These are phyloP conservation scores for Upupa epops DNA, from an alignment of 2,113 vertebrate genomes.

Conservation along the genomic window DNA sequence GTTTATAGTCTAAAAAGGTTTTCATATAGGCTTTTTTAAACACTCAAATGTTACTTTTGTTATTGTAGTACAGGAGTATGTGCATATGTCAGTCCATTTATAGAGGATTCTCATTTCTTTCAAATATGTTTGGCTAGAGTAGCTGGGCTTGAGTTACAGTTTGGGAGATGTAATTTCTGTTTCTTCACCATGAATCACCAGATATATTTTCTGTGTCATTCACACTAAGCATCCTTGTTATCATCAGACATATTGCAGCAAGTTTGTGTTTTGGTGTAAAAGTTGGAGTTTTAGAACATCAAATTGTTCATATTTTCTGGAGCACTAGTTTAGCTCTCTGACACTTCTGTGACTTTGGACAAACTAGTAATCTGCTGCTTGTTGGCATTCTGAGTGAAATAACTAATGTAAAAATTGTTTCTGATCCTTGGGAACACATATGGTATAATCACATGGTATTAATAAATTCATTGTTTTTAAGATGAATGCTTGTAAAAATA, in stretches of 20 bases:
- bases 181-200: neutral
- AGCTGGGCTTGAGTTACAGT: neutral
- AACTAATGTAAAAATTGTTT: neutral
- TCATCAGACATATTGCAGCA: neutral
- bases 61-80: neutral
- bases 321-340: neutral
- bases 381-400: neutral
- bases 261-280: neutral
- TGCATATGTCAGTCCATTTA: neutral
- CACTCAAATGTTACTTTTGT: neutral
- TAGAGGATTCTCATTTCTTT: neutral
- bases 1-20: neutral
- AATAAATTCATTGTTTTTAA: neutral
- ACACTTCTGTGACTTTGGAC: neutral
- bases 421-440: neutral
- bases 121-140: neutral
- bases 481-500: neutral
- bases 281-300: neutral
- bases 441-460: neutral
- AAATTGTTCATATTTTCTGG: neutral
- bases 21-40: neutral
- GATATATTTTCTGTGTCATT: neutral
- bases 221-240: neutral
- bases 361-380: neutral
- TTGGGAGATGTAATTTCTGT: neutral